A percentile compares a stretch with the other conserved stretches of the same genome.
Conservation (phyloP, 2,797 vertebrate genomes). For the Characodon lateralis region DNA sequence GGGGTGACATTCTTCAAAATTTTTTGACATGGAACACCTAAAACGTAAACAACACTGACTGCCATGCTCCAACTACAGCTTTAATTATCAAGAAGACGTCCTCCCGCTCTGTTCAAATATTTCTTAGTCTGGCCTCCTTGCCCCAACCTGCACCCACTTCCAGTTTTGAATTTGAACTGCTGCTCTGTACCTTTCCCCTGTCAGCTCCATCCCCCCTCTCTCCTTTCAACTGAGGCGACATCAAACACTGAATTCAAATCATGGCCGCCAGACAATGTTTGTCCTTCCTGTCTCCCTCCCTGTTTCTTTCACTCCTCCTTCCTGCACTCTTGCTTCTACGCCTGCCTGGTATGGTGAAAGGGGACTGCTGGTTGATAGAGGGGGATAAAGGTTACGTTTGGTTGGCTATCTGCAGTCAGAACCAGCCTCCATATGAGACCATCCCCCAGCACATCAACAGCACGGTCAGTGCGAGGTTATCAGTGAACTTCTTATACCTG, state of each 20-base stretch:
- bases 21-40: constrained; percentile 72
- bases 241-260: constrained; percentile 37
- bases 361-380: constrained; percentile 98
- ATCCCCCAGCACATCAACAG: constrained; percentile 99
- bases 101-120: constrained; percentile 30
- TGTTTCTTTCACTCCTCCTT: constrained; percentile 53
- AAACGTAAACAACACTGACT: constrained; percentile 69
- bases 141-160: constrained; percentile 29
- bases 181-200: constrained; percentile 25
- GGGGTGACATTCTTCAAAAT: constrained; percentile 57
- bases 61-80: constrained; percentile 62
- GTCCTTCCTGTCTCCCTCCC: constrained; percentile 37
- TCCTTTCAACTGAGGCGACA: constrained; percentile 37
- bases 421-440: constrained; percentile 98
- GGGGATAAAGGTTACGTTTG: constrained; percentile 99
- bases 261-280: constrained; percentile 70
- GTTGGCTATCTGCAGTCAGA: constrained; percentile 99
- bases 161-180: constrained; percentile 41
- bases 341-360: constrained; percentile 74
- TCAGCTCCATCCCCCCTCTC: constrained; percentile 1
- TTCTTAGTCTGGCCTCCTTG: constrained; percentile 32
- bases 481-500: constrained; percentile 8
- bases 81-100: constrained; percentile 67
- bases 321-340: constrained; percentile 69
- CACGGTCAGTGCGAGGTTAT: constrained; percentile 82